Evolutionary conservation across 1,140 invertebrate species (phyloP), one percentile per base, ranked within the genome.

Genomic region (Drosophila pseudoananassae): DNA sequence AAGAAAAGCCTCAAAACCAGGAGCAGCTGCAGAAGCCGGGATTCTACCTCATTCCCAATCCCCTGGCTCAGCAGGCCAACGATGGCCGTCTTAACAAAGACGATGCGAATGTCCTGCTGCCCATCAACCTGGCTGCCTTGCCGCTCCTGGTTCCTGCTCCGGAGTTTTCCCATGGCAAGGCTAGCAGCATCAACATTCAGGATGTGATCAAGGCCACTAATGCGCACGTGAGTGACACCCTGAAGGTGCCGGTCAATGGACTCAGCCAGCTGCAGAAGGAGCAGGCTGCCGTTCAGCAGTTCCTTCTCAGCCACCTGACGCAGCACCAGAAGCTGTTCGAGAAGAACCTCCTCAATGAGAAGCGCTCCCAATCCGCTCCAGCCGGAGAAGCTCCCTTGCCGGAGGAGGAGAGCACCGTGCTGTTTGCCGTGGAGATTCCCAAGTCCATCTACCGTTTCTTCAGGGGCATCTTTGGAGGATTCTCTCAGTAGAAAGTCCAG

Each of bases 381-480:
- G 23, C n/a, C 33, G 40, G 29, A 27, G 54, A 7, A 10, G 15
- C 51, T 7, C 55, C 33, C 33, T n/a, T 40, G 6, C 33, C n/a
- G 7, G 46, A 43, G n/a, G 77, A 87, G 25, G 82, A 87, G 15
- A 77, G 60, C 25, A 49, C 78, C 7, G 82, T 85, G 1, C 55
- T 85, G 6, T 85, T 85, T 10, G 82, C 82, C 45, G 82, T 85
- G 23, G 82, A 85, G 55, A 85, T 85, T 23, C 82, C 82, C 0
- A 87, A 85, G 14, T 75, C 82, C 36, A 85, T 87, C 29, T 85
- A 87, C 45, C 82, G 82, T 23, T 85, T 85, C 58, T 85, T 85
- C 31, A 85, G 82, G 23, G 76, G 74, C 3, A 64, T 85, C 49
- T 71, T 87, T 25, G 78, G 83, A 0, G 82, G 76, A 14, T 87